Conservation (phyloP, 2,113 vertebrate species). For the Ancistrus triradiatus region DNA sequence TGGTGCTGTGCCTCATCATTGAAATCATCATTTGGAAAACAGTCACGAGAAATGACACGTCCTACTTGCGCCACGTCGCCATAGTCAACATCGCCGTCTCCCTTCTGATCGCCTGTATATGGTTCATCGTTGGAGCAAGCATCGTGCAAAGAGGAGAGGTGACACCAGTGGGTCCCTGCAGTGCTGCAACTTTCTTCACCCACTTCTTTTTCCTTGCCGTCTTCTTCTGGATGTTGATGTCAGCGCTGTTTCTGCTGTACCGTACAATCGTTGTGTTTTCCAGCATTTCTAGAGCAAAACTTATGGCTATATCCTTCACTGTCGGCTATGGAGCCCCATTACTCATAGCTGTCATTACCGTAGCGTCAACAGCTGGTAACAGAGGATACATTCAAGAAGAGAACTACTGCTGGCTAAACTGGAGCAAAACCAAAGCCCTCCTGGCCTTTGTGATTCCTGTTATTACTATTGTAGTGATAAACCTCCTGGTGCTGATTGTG, state of each 20-base stretch:
- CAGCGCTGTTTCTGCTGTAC: constrained; percentile 80
- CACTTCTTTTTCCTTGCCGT: constrained; percentile 85
- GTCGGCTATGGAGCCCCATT: constrained; percentile 80
- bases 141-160: constrained; percentile 32
- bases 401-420: constrained; percentile 82
- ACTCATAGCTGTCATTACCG: constrained; percentile 74
- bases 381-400: constrained; percentile 60
- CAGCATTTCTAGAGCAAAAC: constrained; percentile 66
- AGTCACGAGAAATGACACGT: constrained; percentile 70
- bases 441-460: constrained; percentile 79
- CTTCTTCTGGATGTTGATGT: constrained; percentile 90
- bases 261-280: constrained; percentile 75
- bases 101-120: constrained; percentile 72
- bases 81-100: constrained; percentile 80
- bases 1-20: constrained; percentile 73
- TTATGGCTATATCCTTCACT: constrained; percentile 70
- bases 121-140: constrained; percentile 73
- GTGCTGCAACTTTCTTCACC: constrained; percentile 78
- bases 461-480: constrained; percentile 74
- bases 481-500: constrained; percentile 73
- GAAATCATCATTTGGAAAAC: constrained; percentile 75
- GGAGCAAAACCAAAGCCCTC: constrained; percentile 74
- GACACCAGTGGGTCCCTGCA: constrained; percentile 58
- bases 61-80: constrained; percentile 79
- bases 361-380: constrained; percentile 69